Evolutionary conservation across 2,113 vertebrate genomes (phyloP).

Genomic region (Eptesicus fuscus): DNA sequence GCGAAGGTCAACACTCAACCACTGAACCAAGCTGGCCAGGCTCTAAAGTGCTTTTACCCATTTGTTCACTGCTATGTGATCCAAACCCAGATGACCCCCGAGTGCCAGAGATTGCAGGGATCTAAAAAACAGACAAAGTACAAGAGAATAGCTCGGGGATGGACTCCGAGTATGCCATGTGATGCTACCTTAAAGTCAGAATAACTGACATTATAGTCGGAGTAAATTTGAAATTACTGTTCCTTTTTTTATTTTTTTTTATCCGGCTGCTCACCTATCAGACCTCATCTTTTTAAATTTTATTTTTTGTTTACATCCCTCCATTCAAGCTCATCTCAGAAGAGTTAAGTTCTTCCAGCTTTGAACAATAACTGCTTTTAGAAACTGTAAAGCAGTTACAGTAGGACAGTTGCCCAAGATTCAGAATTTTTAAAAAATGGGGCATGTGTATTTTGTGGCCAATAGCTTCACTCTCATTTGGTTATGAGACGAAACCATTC

Average conservation of each 20-base stretch:
- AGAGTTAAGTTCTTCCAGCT: constrained; percentile 89
- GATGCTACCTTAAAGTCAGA: constrained; percentile 85
- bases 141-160: constrained; percentile 93
- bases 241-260: constrained; percentile 80
- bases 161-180: constrained; percentile 93
- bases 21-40: too few species aligned
- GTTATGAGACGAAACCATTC: too few species aligned
- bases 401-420: constrained; percentile 88
- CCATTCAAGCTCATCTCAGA: constrained; percentile 91
- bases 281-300: constrained; percentile 87
- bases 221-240: constrained; percentile 93
- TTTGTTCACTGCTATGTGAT: constrained; percentile 94
- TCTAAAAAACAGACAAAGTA: constrained; percentile 95
- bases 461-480: too few species aligned
- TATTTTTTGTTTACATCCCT: constrained; percentile 87
- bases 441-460: too few species aligned
- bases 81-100: constrained; percentile 91
- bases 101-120: constrained; percentile 91
- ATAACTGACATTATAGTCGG: constrained; percentile 87
- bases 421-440: constrained; percentile 79
- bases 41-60: constrained; percentile 93
- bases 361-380: constrained; percentile 91
- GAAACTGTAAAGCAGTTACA: constrained; percentile 91
- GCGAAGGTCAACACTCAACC: too few species aligned
- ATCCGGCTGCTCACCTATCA: constrained; percentile 88